These are phyloP conservation scores for Ctenodactylus gundi DNA, from an alignment of 2,113 vertebrate species.

Conservation along the genomic window DNA sequence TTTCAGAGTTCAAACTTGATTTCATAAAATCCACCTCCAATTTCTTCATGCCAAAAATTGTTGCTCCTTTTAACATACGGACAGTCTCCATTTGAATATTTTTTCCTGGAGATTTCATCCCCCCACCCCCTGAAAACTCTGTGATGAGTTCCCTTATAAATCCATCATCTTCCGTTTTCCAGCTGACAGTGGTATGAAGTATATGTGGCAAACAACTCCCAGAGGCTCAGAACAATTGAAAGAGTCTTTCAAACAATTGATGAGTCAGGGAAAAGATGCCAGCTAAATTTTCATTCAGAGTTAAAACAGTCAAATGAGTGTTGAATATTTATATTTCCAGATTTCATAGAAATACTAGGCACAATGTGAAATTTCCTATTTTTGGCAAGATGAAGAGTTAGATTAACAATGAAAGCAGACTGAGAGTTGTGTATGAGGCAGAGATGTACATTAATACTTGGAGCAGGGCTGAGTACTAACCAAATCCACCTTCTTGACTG, in stretches of 20 bases:
- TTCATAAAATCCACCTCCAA: neutral
- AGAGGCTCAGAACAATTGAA: neutral
- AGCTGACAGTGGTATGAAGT: neutral
- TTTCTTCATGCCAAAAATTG: neutral
- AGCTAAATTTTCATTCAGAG: slow-evolving; percentile 27
- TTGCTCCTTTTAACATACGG: neutral
- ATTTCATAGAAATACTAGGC: slow-evolving; percentile 24
- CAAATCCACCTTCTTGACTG: neutral
- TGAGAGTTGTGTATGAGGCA: slow-evolving; percentile 10
- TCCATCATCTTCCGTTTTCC: neutral
- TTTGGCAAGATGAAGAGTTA: slow-evolving; percentile 24
- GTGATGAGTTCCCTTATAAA: neutral
- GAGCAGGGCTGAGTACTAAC: neutral
- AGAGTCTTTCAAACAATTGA: neutral
- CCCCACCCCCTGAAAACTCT: neutral
- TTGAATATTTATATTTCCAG: slow-evolving; percentile 19
- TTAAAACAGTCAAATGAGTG: neutral
- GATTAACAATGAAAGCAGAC: slow-evolving; percentile 42
- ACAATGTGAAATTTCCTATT: slow-evolving; percentile 38
- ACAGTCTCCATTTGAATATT: neutral
- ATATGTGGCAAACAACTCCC: neutral
- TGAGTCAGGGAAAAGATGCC: neutral
- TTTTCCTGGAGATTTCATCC: neutral
- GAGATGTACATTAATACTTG: slow-evolving; percentile 25
- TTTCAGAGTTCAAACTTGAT: neutral